Base-by-base conservation (phyloP, 2,113 vertebrate genomes). In the Tor tambroides region DNA sequence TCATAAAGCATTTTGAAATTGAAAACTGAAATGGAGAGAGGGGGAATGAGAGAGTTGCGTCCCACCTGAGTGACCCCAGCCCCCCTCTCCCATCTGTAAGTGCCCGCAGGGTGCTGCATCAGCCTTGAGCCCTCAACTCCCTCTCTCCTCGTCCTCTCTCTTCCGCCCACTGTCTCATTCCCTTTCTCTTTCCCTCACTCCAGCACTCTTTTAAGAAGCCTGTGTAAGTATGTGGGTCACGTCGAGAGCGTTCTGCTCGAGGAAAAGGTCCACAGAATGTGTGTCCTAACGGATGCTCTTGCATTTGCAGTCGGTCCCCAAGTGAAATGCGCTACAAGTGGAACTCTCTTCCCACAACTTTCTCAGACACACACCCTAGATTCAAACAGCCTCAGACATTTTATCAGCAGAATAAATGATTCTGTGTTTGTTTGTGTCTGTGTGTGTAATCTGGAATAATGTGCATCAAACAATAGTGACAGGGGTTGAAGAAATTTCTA, bases 211-310 rank as follows among this genome's bases (percentile, higher is more conserved):
- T 87, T 23, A 77, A 75, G 56, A 32, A 61, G n/a, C 26, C 77
- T 85, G 72, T 85, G 38, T 85, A 84, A 74, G 76, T 87, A 87
- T 88, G 56, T 90, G 86, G 84, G 86, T 88, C 87, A 81, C 77
- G 74, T 82, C 63, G n/a, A 79, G 74, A 41, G 43, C 49, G 76
- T 81, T 83, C 79, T 54, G 38, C 79, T 75, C 4, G 17, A 81
- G 85, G 83, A 85, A 88, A 88, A 84, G 75, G 86, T 74, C 80
- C 51, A 28, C 56, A 86, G 80, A 72, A 63, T 59, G 67, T 41
- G 26, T 21, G 56, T 56, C 80, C 79, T 59, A 51, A 71, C 81
- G 79, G 80, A 78, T 82, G 67, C 85, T 86, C 81, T 75, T 75
- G 32, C 83, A 77, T 82, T 80, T 78, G 80, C 86, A 81, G 84